Percentiles rank a stretch among this genome's conserved stretches.
These are phyloP conservation scores for Dendrocincla fuliginosa DNA, from an alignment of 2,797 vertebrate genomes.

Conservation along the genomic window DNA sequence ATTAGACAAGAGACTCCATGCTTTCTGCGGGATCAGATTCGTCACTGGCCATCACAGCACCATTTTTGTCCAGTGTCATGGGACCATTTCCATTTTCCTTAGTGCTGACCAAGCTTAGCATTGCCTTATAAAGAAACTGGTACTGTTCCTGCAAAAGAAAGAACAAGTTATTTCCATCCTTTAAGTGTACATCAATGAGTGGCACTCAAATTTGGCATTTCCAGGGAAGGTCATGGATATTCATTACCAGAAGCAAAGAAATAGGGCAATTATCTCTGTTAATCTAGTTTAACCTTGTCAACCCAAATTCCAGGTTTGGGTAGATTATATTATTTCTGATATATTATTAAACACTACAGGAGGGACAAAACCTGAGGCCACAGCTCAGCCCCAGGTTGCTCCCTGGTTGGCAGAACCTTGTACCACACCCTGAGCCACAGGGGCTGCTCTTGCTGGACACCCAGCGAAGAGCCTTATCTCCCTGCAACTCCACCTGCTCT, in stretches of 20 bases:
- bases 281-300: background rate
- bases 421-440: background rate
- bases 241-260: background rate
- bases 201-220: background rate
- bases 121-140: slow-evolving; percentile 93
- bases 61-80: slow-evolving; percentile 86
- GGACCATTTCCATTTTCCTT: slow-evolving; percentile 84
- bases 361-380: background rate
- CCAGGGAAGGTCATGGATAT: background rate
- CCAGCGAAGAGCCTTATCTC: background rate
- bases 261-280: background rate
- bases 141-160: slow-evolving; percentile 88
- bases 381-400: background rate
- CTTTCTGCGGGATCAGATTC: slow-evolving; percentile 93
- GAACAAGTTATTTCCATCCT: background rate
- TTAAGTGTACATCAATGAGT: background rate
- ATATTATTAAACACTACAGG: background rate
- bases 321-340: background rate
- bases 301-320: background rate
- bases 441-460: background rate
- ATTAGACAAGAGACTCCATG: slow-evolving; percentile 93
- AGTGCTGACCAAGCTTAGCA: slow-evolving; percentile 92
- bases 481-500: background rate
- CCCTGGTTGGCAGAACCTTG: background rate
- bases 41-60: slow-evolving; percentile 85